Percentiles rank a stretch among this genome's conserved stretches.
Evolutionary conservation across 2,113 vertebrate genomes (phyloP).

Genomic region (Podocnemis expansa): DNA sequence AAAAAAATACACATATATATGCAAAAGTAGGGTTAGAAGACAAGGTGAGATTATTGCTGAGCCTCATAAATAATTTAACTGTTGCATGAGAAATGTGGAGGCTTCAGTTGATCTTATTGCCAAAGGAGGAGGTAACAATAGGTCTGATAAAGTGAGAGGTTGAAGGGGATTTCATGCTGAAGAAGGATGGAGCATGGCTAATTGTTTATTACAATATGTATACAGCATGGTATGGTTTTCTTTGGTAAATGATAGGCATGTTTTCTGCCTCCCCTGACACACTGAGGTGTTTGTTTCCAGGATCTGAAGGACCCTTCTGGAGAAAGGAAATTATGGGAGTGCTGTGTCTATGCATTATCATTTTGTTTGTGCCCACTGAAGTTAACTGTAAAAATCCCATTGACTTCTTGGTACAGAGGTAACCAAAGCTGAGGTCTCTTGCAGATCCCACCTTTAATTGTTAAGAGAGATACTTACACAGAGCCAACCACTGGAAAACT

Average conservation of each 20-base stretch:
- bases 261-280: slow-evolving; percentile 23
- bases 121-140: slow-evolving; percentile 21
- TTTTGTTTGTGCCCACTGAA: neutral
- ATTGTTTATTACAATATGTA: slow-evolving; percentile 36
- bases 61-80: slow-evolving; percentile 64
- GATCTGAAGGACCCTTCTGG: neutral
- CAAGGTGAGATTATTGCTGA: slow-evolving; percentile 60
- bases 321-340: slow-evolving; percentile 5
- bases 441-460: neutral
- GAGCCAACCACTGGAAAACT: neutral
- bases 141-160: slow-evolving; percentile 29
- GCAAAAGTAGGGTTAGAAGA: slow-evolving; percentile 65
- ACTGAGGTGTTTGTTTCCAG: neutral
- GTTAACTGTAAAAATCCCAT: slow-evolving; percentile 8
- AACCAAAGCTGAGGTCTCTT: neutral
- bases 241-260: slow-evolving; percentile 36
- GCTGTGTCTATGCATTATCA: neutral
- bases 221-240: neutral
- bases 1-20: slow-evolving; percentile 26
- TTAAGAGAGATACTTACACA: neutral
- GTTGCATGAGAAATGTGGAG: slow-evolving; percentile 38
- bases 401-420: neutral
- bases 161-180: slow-evolving; percentile 18
- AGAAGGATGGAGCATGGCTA: neutral
- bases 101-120: slow-evolving; percentile 41